Conservation (phyloP, 2,797 vertebrate species). For the Xiphorhynchus erythropygius region DNA sequence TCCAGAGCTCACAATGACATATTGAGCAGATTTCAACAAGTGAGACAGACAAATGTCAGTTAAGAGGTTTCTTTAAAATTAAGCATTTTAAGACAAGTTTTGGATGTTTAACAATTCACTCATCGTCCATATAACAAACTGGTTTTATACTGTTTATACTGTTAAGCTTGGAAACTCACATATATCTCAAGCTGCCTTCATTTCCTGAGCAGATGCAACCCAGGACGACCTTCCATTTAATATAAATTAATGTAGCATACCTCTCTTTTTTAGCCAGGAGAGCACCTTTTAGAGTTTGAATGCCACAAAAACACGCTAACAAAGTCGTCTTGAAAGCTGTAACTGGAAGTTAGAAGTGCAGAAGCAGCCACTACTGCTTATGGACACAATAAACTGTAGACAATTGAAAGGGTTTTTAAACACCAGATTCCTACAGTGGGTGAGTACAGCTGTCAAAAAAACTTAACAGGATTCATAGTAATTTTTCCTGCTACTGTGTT, state of each 20-base stretch:
- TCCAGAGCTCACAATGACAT: neutral
- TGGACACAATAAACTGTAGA: neutral
- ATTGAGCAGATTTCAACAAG: neutral
- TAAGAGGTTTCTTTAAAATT: neutral
- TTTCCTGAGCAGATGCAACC: neutral
- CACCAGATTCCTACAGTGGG: neutral
- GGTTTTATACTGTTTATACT: neutral
- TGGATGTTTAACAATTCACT: neutral
- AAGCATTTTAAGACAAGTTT: neutral
- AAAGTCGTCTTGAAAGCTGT: neutral
- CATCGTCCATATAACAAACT: neutral
- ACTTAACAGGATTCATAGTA: neutral
- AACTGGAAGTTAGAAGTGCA: neutral
- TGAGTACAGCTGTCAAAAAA: neutral
- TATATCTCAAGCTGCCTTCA: neutral
- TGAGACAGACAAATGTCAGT: neutral
- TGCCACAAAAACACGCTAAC: neutral
- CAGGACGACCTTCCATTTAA: neutral
- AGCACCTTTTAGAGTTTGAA: neutral
- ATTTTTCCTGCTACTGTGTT: constrained; percentile 9
- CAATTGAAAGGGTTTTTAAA: neutral
- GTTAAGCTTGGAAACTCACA: neutral
- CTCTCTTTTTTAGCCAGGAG: fast-evolving
- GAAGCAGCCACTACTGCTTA: neutral
- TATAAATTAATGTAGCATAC: neutral